Evolutionary conservation across 2,888 invertebrate species (phyloP).

Genomic region (Ormyrus labotus): DNA sequence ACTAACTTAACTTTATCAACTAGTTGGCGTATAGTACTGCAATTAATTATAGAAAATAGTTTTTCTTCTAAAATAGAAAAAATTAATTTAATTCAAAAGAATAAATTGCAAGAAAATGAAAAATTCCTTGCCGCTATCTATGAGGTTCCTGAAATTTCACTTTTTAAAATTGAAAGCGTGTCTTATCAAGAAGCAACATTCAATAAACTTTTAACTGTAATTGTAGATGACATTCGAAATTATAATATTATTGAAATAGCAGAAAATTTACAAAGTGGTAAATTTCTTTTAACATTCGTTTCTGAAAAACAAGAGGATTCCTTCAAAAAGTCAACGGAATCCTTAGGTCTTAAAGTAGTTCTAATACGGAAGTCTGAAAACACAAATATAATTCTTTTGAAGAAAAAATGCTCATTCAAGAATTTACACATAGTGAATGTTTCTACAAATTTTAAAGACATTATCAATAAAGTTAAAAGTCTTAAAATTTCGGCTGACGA

Average conservation of each 20-base stretch:
- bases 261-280: conserved; percentile 13
- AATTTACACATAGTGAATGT: conserved; percentile 24
- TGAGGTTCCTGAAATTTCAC: conserved; percentile 34
- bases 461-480: conserved; percentile 31
- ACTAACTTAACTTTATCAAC: conserved; percentile 3
- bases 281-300: conserved; percentile 45
- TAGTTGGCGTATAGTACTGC: conserved; percentile 37
- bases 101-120: background rate
- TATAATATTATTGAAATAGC: conserved; percentile 15
- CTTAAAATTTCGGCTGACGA: background rate
- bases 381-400: conserved; percentile 23
- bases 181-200: conserved; percentile 29
- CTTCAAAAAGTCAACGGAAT: conserved; percentile 17
- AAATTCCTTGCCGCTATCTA: background rate
- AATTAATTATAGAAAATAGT: conserved; percentile 48
- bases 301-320: conserved; percentile 8
- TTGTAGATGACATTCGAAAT: conserved; percentile 8
- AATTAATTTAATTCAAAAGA: conserved; percentile 30
- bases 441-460: conserved; percentile 29
- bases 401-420: conserved; percentile 25
- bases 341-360: conserved; percentile 24
- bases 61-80: conserved; percentile 34
- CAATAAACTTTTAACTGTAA: conserved; percentile 38
- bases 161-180: conserved; percentile 17
- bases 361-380: conserved; percentile 10